Conservation (phyloP, 2,113 vertebrate species). For the Brachyhypopomus gauderio region DNA sequence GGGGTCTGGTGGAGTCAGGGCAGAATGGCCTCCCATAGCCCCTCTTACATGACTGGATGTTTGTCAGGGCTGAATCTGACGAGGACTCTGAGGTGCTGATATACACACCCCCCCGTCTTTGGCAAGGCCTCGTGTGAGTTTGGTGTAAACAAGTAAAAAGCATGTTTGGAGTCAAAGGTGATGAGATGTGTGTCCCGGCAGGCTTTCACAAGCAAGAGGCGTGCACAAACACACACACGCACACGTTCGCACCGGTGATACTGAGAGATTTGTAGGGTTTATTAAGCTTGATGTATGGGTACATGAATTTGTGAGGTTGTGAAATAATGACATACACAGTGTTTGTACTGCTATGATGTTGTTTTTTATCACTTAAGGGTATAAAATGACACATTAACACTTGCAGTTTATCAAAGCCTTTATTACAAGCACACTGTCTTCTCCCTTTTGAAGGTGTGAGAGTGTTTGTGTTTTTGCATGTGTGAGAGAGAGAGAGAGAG, state of each 20-base stretch:
- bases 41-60: constrained; percentile 15
- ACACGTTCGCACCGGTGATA: not conserved
- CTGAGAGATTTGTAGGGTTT: constrained; percentile 6
- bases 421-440: constrained; percentile 59
- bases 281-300: not conserved
- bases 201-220: constrained; percentile 52
- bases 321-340: constrained; percentile 42
- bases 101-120: constrained; percentile 52
- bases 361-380: constrained; percentile 55
- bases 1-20: not conserved
- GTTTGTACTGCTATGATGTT: constrained; percentile 53
- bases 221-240: constrained; percentile 21
- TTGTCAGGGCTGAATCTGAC: constrained; percentile 22
- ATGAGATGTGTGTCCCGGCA: constrained; percentile 61
- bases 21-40: constrained; percentile 2
- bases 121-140: constrained; percentile 60
- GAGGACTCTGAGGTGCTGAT: constrained; percentile 42
- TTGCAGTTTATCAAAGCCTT: constrained; percentile 72
- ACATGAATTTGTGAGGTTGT: not conserved
- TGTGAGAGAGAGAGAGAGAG: not conserved
- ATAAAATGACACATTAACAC: constrained; percentile 69
- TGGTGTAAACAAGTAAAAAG: constrained; percentile 74
- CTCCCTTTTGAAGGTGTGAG: constrained; percentile 40
- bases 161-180: constrained; percentile 62
- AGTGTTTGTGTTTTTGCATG: not conserved